Percentiles rank a stretch among this genome's conserved stretches.
These are phyloP conservation scores for Drosophila sordidula DNA, from an alignment of 2,888 invertebrate species.

Conservation along the genomic window DNA sequence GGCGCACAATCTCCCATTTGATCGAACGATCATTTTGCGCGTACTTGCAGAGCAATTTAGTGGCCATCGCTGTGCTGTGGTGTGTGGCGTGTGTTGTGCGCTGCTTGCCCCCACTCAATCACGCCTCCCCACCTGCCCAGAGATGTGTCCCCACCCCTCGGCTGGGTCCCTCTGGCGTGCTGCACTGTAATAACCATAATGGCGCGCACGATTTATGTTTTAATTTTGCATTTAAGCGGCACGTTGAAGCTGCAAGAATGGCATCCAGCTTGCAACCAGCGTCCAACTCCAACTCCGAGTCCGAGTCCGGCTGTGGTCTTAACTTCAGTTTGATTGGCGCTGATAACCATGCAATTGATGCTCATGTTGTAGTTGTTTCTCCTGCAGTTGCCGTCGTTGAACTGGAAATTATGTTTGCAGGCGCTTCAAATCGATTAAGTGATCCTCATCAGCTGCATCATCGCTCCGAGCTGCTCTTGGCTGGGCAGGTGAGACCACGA, in stretches of 20 bases:
- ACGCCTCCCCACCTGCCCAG: conserved; percentile 35
- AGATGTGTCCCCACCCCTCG: background rate
- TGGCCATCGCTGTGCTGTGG: conserved; percentile 18
- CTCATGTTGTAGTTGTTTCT: conserved; percentile 33
- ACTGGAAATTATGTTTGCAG: conserved; percentile 72
- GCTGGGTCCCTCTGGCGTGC: conserved; percentile 41
- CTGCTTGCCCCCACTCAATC: conserved; percentile 67
- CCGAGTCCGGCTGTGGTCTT: conserved; percentile 47
- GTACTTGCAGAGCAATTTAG: conserved; percentile 71
- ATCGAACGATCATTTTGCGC: conserved; percentile 77
- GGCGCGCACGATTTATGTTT: conserved; percentile 83
- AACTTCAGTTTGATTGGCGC: conserved; percentile 77
- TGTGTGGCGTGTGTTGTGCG: conserved; percentile 26
- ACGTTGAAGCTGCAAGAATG: conserved; percentile 10
- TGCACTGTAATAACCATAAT: conserved; percentile 83
- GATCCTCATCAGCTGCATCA: conserved; percentile 63
- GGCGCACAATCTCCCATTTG: conserved; percentile 63
- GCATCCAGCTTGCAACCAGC: conserved; percentile 5
- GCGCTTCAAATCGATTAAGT: conserved; percentile 80
- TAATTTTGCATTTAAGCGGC: conserved; percentile 82
- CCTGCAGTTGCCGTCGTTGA: conserved; percentile 19
- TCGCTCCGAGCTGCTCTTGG: conserved; percentile 13
- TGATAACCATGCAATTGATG: conserved; percentile 78
- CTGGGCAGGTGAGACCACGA: conserved; percentile 23
- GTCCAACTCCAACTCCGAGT: background rate